These are phyloP conservation scores for Patella caerulea DNA, from an alignment of 2,888 invertebrate genomes.

Conservation along the genomic window DNA sequence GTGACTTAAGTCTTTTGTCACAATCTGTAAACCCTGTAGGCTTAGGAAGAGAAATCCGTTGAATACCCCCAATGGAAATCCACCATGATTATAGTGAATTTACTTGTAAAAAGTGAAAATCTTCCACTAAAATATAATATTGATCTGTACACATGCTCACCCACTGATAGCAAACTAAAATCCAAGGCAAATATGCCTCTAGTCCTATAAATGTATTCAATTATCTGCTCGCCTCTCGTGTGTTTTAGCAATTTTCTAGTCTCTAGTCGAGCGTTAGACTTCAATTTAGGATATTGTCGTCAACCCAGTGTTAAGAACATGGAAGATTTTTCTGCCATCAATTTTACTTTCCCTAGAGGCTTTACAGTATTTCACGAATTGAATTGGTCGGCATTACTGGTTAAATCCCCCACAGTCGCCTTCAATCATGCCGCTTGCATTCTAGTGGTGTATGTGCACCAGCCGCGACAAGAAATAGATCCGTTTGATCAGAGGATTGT, in stretches of 20 bases:
- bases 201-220: constrained; percentile 29
- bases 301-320: constrained; percentile 20
- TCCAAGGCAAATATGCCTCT: constrained; percentile 14
- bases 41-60: background rate
- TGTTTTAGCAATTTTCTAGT: constrained; percentile 28
- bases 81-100: background rate
- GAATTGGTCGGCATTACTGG: constrained; percentile 24
- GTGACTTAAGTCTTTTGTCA: no score
- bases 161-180: background rate
- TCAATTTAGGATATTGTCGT: constrained; percentile 28
- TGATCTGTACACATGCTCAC: background rate
- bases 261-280: constrained; percentile 24
- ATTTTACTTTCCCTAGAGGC: constrained; percentile 22
- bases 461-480: background rate
- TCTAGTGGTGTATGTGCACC: background rate
- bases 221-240: constrained; percentile 23
- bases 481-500: constrained; percentile 3
- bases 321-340: constrained; percentile 17
- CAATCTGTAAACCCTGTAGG: no score
- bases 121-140: background rate
- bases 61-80: background rate
- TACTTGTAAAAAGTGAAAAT: background rate
- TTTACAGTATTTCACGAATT: constrained; percentile 22
- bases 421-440: constrained; percentile 12
- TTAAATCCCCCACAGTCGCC: constrained; percentile 5